Evolutionary conservation across 2,888 invertebrate species (phyloP).

Genomic region (Homarus gammarus): DNA sequence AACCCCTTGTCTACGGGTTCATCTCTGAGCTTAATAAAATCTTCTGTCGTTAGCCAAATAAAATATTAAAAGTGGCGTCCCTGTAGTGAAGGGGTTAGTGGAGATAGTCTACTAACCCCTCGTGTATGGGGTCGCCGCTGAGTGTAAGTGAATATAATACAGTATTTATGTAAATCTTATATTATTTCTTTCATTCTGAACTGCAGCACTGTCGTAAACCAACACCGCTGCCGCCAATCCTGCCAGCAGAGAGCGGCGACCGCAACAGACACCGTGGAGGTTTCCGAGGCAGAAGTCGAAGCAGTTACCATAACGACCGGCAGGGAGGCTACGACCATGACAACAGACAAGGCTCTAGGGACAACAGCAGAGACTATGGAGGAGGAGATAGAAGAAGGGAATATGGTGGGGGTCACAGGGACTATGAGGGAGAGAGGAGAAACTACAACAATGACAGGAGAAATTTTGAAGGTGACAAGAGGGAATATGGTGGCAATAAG

Average conservation of each 20-base stretch:
- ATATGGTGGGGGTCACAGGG: neutral
- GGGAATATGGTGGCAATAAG: conserved; percentile 5
- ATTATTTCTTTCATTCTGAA: neutral
- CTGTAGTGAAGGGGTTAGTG: no score
- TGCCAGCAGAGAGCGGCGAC: conserved; percentile 48
- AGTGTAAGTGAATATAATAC: no score
- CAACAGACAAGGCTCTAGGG: neutral
- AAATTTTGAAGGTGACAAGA: conserved; percentile 7
- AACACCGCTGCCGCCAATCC: conserved; percentile 38
- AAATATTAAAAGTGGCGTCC: no score
- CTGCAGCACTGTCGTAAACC: conserved; percentile 41
- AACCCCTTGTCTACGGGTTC: no score
- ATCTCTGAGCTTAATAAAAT: no score
- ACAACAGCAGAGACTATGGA: neutral
- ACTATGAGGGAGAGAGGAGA: neutral
- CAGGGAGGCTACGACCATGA: neutral
- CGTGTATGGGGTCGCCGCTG: no score
- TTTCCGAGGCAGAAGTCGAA: conserved; percentile 9
- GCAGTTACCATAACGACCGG: neutral
- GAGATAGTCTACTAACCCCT: no score
- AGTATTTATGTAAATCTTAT: neutral
- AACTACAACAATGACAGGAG: neutral
- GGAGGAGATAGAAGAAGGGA: neutral
- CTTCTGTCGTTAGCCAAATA: no score
- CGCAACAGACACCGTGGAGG: conserved; percentile 28